Conservation (phyloP, 2,888 invertebrate genomes). For the Netelia melanura region DNA sequence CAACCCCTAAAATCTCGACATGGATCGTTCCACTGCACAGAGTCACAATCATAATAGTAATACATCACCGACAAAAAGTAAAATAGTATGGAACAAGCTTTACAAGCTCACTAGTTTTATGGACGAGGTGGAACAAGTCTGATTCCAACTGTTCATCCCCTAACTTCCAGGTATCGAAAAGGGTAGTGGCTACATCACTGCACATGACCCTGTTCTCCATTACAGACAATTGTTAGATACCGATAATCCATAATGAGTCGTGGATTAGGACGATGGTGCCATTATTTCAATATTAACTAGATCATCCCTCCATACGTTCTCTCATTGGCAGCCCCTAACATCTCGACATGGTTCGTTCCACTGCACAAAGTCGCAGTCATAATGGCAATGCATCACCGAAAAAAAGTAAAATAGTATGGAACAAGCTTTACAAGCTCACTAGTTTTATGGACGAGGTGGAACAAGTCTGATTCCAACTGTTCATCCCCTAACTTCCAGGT, state of each 20-base stretch:
- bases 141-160: constrained; percentile 20
- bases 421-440: not conserved
- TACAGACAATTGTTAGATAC: too few species aligned
- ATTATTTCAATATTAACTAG: too few species aligned
- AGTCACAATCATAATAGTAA: constrained; percentile 12
- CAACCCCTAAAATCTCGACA: too few species aligned
- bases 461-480: constrained; percentile 28
- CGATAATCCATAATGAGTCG: too few species aligned
- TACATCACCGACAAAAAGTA: not conserved
- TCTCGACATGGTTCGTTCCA: too few species aligned
- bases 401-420: not conserved
- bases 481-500: not conserved
- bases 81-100: not conserved
- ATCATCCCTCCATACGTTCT: too few species aligned
- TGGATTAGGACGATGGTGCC: too few species aligned
- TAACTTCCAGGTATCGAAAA: not conserved
- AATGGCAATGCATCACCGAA: constrained; percentile 10
- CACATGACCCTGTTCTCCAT: too few species aligned
- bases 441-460: not conserved
- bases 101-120: constrained; percentile 4
- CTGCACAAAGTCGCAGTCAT: not conserved
- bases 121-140: constrained; percentile 13
- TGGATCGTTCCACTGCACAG: not conserved
- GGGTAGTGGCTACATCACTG: too few species aligned
- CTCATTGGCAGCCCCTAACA: too few species aligned